Base-by-base conservation (phyloP, 2,113 vertebrate genomes). In the Pelvicachromis taeniatus region DNA sequence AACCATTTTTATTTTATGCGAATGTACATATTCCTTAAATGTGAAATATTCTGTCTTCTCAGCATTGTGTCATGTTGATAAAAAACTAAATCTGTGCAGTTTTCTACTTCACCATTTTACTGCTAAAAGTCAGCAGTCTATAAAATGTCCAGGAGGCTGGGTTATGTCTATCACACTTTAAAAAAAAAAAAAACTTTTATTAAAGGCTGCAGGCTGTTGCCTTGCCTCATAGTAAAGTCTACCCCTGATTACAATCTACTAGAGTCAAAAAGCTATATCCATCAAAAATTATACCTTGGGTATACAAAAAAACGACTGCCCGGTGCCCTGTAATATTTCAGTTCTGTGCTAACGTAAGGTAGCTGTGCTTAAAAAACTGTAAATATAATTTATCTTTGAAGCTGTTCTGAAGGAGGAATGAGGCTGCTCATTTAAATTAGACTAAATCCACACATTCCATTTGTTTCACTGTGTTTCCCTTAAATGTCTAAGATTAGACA, bases 401-500 rank as follows among this genome's bases (percentile, higher is more conserved):
- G 70, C 17, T 55, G 31, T 73, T 42, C 16, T 75, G 48, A 48
- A 16, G 7, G 54, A 84, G 38, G 42, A 87, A 91, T 2, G 9
- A 82, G 23, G 65, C n/a, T 85, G 70, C 83, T 91, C 65, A 81
- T 91, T 93, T 88, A 83, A 88, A 93, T 91, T 23, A 82, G 21
- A 82, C 68, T 59, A 7, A 90, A 88, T 83, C 83, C 80, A 92
- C 82, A 48, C 52, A 26, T 91, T 86, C 84, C 82, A 78, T 93
- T 87, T 91, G 85, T 88, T 78, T 89, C 78, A 87, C 29, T 84
- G 88, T 90, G 86, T 92, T 93, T 82, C 42, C 55, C 81, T 91
- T 92, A 91, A 92, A 87, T 87, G 59, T 88, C 89, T 93, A 88
- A 91, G 93, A 94, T 92, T 88, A 93, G 91, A 91, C 83, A 87